Conservation (phyloP, 2,888 invertebrate species). For the Gerris lacustris region DNA sequence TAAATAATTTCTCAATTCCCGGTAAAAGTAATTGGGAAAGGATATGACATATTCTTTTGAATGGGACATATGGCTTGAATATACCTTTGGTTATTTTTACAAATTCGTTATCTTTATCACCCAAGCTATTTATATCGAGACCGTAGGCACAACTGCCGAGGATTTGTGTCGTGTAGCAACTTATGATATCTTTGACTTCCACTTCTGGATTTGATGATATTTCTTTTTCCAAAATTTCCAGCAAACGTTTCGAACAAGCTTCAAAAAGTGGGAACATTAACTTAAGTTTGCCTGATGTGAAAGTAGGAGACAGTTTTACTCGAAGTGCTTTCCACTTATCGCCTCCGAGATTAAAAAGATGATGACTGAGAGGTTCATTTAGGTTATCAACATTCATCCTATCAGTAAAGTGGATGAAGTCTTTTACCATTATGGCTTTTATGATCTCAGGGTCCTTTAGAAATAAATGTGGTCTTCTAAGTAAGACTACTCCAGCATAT, state of each 20-base stretch:
- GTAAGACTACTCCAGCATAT: conserved; percentile 19
- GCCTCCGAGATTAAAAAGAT: neutral
- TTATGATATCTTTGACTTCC: conserved; percentile 38
- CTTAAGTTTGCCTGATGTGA: conserved; percentile 45
- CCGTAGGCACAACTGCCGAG: conserved; percentile 42
- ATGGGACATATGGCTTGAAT: conserved; percentile 31
- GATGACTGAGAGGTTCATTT: neutral
- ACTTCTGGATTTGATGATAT: conserved; percentile 23
- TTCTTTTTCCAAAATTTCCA: neutral
- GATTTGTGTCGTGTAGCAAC: conserved; percentile 39
- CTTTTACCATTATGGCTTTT: conserved; percentile 20
- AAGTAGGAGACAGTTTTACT: conserved; percentile 42
- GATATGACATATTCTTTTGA: neutral
- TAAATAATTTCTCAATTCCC: conserved; percentile 24
- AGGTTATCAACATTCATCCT: conserved; percentile 4
- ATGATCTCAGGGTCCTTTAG: conserved; percentile 22
- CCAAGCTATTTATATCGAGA: conserved; percentile 39
- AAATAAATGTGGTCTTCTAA: conserved; percentile 15
- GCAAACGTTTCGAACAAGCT: conserved; percentile 34
- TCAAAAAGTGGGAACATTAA: conserved; percentile 40
- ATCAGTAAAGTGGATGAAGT: conserved; percentile 20
- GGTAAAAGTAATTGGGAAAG: neutral
- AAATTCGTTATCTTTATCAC: conserved; percentile 38
- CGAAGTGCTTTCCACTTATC: conserved; percentile 42
- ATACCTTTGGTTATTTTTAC: conserved; percentile 38